Evolutionary conservation across 2,113 vertebrate species (phyloP).

Genomic region (Numenius arquata): DNA sequence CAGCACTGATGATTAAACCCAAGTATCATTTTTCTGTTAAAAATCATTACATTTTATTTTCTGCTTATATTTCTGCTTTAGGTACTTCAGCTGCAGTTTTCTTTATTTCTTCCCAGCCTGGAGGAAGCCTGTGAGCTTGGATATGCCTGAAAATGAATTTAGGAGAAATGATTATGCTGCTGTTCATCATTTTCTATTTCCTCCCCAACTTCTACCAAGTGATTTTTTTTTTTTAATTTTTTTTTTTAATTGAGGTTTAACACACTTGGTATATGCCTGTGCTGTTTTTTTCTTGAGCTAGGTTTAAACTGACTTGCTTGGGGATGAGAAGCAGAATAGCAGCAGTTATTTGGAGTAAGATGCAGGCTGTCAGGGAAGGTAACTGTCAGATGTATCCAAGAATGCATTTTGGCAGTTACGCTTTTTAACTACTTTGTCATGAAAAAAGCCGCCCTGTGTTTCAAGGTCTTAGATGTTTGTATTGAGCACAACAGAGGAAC

Average conservation of each 20-base stretch:
- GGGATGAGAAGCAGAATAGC: neutral
- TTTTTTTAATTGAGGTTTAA: neutral
- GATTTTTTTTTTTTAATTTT: neutral
- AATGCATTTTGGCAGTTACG: neutral
- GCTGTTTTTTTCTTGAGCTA: neutral
- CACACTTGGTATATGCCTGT: neutral
- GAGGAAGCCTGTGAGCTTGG: neutral
- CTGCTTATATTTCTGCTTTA: neutral
- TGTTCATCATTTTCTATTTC: neutral
- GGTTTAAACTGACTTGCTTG: neutral
- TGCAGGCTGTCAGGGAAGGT: neutral
- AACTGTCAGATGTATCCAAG: neutral
- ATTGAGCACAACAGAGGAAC: neutral
- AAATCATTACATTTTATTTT: neutral
- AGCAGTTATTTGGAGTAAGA: neutral
- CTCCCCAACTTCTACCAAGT: neutral
- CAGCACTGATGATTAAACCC: neutral
- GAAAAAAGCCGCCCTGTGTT: neutral
- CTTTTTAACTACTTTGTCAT: neutral
- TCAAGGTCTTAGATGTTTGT: constrained; percentile 1
- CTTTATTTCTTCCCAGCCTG: neutral
- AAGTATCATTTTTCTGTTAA: neutral
- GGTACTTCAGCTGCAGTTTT: neutral
- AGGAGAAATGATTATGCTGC: neutral
- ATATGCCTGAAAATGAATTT: neutral